phyloP scores from a whole-genome alignment of 2,797 vertebrate genomes.

The Sarcoramphus papa region DNA sequence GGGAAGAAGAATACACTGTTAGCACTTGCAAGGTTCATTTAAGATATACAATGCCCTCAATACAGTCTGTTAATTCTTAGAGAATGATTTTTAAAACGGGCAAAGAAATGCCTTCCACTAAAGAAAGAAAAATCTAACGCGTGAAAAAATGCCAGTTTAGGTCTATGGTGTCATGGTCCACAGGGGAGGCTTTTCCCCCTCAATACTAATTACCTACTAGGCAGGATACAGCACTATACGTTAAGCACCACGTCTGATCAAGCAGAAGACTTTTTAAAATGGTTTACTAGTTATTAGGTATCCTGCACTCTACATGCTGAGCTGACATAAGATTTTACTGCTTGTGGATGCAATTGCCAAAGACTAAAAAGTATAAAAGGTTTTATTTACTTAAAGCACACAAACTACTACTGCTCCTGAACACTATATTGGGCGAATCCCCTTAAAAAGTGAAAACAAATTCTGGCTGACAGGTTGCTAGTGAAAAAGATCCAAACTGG shows the following conservation, averaged over 20 bases:
- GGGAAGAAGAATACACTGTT: background rate
- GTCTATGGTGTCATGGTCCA: constrained; percentile 9
- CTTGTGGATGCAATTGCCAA: constrained; percentile 47
- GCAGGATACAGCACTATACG: background rate
- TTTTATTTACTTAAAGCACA: constrained; percentile 50
- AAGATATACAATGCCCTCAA: background rate
- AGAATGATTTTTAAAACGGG: background rate
- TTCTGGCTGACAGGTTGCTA: background rate
- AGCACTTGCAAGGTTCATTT: constrained; percentile 17
- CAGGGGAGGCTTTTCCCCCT: background rate
- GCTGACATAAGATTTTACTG: constrained; percentile 38
- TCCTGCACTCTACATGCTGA: background rate
- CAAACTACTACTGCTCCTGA: background rate
- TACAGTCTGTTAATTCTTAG: background rate
- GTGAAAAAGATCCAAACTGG: background rate
- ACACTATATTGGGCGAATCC: background rate
- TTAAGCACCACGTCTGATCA: background rate
- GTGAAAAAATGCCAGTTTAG: constrained; percentile 27
- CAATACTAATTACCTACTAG: constrained; percentile 22
- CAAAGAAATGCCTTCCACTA: background rate
- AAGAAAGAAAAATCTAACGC: background rate
- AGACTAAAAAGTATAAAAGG: constrained; percentile 18
- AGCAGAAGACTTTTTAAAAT: constrained; percentile 15
- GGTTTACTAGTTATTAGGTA: constrained; percentile 22
- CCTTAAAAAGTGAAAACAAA: background rate